phyloP scores from a whole-genome alignment of 2,888 invertebrate genomes.

The Crocallis elinguaria region DNA sequence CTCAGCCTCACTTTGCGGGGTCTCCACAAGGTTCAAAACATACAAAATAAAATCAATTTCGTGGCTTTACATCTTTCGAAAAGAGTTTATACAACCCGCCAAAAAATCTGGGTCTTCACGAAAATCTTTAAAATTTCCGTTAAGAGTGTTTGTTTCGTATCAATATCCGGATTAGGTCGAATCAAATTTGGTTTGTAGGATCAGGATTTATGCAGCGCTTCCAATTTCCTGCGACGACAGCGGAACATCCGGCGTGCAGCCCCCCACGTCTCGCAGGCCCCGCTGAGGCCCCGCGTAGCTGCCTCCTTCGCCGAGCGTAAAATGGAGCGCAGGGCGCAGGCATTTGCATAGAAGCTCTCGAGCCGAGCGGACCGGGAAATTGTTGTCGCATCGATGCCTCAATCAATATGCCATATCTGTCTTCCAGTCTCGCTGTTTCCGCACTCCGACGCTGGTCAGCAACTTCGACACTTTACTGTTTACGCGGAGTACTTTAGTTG shows the following conservation, averaged over 20 bases:
- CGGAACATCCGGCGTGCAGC: constrained; percentile 76
- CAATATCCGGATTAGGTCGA: constrained; percentile 83
- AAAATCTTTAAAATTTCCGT: constrained; percentile 61
- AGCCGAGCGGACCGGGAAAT: constrained; percentile 80
- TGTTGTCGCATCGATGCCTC: constrained; percentile 79
- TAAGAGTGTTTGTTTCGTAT: constrained; percentile 75
- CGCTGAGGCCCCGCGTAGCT: constrained; percentile 39
- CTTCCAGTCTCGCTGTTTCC: constrained; percentile 44
- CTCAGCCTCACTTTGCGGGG: constrained; percentile 58
- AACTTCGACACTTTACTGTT: constrained; percentile 38
- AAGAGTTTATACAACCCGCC: constrained; percentile 33
- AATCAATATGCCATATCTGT: constrained; percentile 75
- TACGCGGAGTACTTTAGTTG: constrained; percentile 16
- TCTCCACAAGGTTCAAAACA: constrained; percentile 57
- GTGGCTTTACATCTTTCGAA: constrained; percentile 28
- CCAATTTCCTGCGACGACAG: constrained; percentile 84
- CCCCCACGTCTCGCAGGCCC: constrained; percentile 39
- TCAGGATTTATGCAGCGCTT: constrained; percentile 83
- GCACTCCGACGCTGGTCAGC: constrained; percentile 32
- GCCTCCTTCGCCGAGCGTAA: constrained; percentile 68
- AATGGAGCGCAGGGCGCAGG: constrained; percentile 71
- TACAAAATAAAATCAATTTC: constrained; percentile 54
- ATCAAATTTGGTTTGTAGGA: constrained; percentile 82
- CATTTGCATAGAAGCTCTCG: constrained; percentile 81
- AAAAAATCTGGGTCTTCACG: constrained; percentile 25